phyloP scores from a whole-genome alignment of 1,140 invertebrate species.

The Archegozetes longisetosus region DNA sequence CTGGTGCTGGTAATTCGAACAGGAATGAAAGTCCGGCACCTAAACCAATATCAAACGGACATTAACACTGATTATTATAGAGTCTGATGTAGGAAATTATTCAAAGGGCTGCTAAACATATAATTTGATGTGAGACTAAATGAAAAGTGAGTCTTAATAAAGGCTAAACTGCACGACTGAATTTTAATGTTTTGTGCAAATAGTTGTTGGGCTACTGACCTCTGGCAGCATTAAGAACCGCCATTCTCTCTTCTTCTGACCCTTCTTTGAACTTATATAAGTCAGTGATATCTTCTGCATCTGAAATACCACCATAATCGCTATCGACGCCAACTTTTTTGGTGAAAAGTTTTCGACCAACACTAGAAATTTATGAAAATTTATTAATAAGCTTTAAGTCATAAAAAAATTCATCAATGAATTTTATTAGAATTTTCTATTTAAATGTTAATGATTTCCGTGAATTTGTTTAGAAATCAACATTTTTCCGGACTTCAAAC shows the following conservation, averaged over 20 bases:
- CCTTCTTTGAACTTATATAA: slow-evolving; percentile 73
- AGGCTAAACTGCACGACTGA: too few species aligned
- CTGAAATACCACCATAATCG: slow-evolving; percentile 19
- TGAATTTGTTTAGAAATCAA: neutral
- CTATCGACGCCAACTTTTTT: slow-evolving; percentile 61
- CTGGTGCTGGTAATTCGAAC: slow-evolving; percentile 31
- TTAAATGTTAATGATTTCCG: neutral
- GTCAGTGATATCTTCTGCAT: slow-evolving; percentile 60
- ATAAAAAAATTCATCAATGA: neutral
- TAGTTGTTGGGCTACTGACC: too few species aligned
- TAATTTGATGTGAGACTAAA: too few species aligned
- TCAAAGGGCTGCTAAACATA: too few species aligned
- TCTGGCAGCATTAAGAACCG: slow-evolving; percentile 55
- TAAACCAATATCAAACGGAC: too few species aligned
- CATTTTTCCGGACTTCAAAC: too few species aligned
- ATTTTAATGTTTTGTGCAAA: too few species aligned
- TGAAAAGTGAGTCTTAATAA: too few species aligned
- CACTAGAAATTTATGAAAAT: slow-evolving; percentile 33
- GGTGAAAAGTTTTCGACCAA: slow-evolving; percentile 72
- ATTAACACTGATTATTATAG: too few species aligned
- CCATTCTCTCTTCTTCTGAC: slow-evolving; percentile 49
- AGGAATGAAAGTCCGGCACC: slow-evolving; percentile 33
- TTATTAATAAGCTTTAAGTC: neutral
- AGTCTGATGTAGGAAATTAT: too few species aligned
- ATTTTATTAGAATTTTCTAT: neutral